Conservation (phyloP, 1,140 invertebrate genomes). For the Aricia agestis region DNA sequence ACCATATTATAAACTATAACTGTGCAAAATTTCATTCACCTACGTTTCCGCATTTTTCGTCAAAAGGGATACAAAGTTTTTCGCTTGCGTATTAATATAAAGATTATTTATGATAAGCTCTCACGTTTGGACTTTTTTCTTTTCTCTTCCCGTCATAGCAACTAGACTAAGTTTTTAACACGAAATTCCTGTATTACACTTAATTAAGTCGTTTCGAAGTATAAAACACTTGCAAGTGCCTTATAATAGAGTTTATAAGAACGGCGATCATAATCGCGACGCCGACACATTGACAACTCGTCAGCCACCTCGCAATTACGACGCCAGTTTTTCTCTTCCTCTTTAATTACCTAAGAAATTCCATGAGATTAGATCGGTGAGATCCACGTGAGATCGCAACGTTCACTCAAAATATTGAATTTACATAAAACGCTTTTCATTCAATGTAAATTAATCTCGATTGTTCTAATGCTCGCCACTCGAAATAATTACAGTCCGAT, state of each 20-base stretch:
- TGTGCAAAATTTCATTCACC: too few species aligned
- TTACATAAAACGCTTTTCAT: slow-evolving; percentile 42
- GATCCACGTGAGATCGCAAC: slow-evolving; percentile 43
- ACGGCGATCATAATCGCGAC: not conserved
- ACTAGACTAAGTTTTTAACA: not conserved
- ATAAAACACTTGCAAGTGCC: not conserved
- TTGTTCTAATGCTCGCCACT: slow-evolving; percentile 8
- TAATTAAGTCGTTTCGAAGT: not conserved
- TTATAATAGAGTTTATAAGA: not conserved
- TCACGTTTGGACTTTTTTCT: not conserved
- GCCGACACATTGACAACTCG: slow-evolving; percentile 33
- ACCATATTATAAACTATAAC: too few species aligned
- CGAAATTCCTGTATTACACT: not conserved
- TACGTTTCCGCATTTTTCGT: too few species aligned
- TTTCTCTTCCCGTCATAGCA: not conserved
- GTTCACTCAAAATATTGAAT: slow-evolving; percentile 42
- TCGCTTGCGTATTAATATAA: too few species aligned
- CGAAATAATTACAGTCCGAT: not conserved
- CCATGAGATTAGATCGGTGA: slow-evolving; percentile 41
- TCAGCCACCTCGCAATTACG: slow-evolving; percentile 45
- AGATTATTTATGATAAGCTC: too few species aligned
- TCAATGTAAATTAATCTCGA: slow-evolving; percentile 7
- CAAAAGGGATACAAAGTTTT: too few species aligned
- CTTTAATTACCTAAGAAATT: slow-evolving; percentile 58
- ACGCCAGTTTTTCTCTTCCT: slow-evolving; percentile 45